A percentile compares a stretch with the other conserved stretches of the same genome.
These are phyloP conservation scores for Platysteira castanea DNA, from an alignment of 2,113 vertebrate species.

Conservation along the genomic window DNA sequence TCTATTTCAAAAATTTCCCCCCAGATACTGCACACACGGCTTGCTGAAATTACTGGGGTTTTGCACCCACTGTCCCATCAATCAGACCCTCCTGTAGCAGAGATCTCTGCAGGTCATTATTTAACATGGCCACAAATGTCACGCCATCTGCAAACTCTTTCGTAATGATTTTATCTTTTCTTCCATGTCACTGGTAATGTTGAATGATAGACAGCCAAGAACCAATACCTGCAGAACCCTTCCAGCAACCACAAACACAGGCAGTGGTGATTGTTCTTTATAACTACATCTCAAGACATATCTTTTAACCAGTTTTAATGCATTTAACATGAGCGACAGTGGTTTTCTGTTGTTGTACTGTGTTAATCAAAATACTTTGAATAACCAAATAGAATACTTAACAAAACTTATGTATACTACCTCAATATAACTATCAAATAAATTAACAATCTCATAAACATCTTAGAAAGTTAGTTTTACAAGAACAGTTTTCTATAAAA, in stretches of 20 bases:
- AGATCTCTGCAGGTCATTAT: neutral
- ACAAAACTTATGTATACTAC: neutral
- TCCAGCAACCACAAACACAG: neutral
- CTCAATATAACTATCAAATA: neutral
- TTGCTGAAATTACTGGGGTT: neutral
- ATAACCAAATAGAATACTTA: neutral
- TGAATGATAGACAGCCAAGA: conserved; percentile 7
- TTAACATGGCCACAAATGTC: neutral
- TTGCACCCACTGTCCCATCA: neutral
- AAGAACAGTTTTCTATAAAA: neutral
- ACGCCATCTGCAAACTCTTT: neutral
- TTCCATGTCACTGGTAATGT: conserved; percentile 2
- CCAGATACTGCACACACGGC: too few relatives aligned
- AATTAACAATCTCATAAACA: neutral
- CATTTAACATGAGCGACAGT: neutral
- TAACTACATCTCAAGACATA: neutral
- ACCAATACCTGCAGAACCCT: neutral
- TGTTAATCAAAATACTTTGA: neutral
- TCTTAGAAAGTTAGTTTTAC: neutral
- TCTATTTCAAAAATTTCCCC: neutral
- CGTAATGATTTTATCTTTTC: neutral
- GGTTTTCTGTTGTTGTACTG: neutral
- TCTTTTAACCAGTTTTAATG: neutral
- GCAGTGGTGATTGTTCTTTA: neutral
- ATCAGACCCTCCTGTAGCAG: neutral